Evolutionary conservation across 2,888 invertebrate genomes (phyloP).

Genomic region (Acanthosepion lycidas): DNA sequence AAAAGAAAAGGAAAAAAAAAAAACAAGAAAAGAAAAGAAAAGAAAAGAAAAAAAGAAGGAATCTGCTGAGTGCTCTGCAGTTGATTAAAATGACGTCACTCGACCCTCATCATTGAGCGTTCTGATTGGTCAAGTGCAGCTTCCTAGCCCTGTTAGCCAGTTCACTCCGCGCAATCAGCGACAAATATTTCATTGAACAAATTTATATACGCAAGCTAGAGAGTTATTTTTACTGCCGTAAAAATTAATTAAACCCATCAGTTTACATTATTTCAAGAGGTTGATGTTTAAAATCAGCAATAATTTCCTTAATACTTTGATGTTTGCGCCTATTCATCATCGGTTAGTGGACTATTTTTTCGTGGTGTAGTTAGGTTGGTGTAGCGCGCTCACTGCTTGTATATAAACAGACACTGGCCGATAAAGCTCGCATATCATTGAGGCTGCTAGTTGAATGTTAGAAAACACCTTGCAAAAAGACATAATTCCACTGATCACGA

Average conservation of each 20-base stretch:
- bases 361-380: neutral
- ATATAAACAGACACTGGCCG: slow-evolving; percentile 11
- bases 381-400: neutral
- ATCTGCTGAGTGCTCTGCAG: neutral
- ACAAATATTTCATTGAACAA: slow-evolving; percentile 1
- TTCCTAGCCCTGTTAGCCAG: neutral
- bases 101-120: neutral
- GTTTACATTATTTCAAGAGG: neutral
- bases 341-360: neutral
- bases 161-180: neutral
- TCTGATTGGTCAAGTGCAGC: slow-evolving; percentile 21
- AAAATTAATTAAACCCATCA: neutral
- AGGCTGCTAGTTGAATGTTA: neutral
- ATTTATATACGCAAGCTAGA: neutral
- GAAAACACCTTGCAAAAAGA: neutral
- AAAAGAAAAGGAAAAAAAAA: neutral
- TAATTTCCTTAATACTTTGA: neutral
- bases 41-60: neutral
- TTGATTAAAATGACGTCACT: slow-evolving; percentile 11
- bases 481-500: slow-evolving; percentile 11
- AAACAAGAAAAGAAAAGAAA: too few relatives aligned
- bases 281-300: neutral
- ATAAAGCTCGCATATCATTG: neutral
- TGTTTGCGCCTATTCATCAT: neutral
- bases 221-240: neutral